Evolutionary conservation across 2,113 vertebrate genomes (phyloP), one percentile per base, ranked within the genome.

Genomic region (Carassius auratus): DNA sequence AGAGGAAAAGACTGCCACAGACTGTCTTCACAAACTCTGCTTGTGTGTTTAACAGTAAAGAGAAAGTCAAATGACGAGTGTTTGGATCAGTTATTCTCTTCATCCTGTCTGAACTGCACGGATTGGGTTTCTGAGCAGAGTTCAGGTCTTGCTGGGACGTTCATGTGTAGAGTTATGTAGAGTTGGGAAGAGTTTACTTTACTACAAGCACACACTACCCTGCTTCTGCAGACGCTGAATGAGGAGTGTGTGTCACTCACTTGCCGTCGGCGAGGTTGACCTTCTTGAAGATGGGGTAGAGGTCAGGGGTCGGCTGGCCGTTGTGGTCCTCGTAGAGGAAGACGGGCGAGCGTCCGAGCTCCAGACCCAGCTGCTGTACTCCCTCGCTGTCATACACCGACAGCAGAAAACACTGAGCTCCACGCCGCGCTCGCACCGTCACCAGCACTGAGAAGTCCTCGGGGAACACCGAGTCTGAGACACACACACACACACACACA

Each of bases 271-370:
- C 96, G 88, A 99, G 93, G 91, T 98, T 98, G 94, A 99, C 94
- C 93, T 96, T 97, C 87, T 95, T 94, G 91, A 99, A 99, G 88
- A 96, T 95, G 50, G 98, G 98, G 91, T 99, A 99, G 84, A 97
- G 95, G 84, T 99, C 97, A 0, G 98, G 97, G 71, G 95, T 91
- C 0, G 98, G 98, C 48, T 94, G 96, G 85, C 97, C 97, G 1
- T 94, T 93, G 69, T 99, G 97, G 92, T 99, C 97, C 93, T 99
- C 98, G 1, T 99, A 99, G 85, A 99, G 95, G 92, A 99, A 99
- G 89, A 99, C 96, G 0, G 98, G 98, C 8, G 97, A 98, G 75
- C 97, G 96, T 23, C 96, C 97, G 68, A 99, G 75, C 92, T 99
- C 97, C 90, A 99, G 76, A 50, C 98, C 98, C 30, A 99, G 88